Conservation (phyloP, 2,113 vertebrate genomes). For the Perca fluviatilis region DNA sequence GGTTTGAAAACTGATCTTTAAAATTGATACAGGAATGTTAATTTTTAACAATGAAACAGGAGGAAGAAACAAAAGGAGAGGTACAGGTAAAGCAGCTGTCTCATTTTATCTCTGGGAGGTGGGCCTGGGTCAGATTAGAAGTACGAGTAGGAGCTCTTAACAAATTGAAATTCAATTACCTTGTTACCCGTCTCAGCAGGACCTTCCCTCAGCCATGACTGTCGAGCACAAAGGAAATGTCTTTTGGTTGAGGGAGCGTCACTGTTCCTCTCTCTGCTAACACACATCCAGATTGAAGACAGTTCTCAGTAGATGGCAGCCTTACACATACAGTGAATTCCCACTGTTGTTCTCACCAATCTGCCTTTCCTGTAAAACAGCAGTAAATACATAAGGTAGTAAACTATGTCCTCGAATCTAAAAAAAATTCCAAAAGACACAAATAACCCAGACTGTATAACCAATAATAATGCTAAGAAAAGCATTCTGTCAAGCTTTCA, state of each 20-base stretch:
- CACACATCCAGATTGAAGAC: slow-evolving; percentile 28
- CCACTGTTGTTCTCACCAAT: neutral
- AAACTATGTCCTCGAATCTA: neutral
- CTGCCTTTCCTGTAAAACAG: slow-evolving; percentile 9
- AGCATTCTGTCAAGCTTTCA: neutral
- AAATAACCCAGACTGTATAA: neutral
- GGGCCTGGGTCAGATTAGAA: slow-evolving; percentile 24
- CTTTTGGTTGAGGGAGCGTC: slow-evolving; percentile 16
- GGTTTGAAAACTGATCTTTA: neutral
- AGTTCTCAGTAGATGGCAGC: slow-evolving; percentile 77
- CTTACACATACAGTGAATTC: slow-evolving; percentile 54
- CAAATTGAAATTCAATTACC: slow-evolving; percentile 57
- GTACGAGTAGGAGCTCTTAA: slow-evolving; percentile 32
- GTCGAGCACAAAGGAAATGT: slow-evolving; percentile 20
- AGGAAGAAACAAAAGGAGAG: slow-evolving; percentile 1
- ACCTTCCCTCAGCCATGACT: slow-evolving; percentile 23
- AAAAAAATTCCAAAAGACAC: neutral
- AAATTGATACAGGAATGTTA: neutral
- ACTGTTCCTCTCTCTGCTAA: slow-evolving; percentile 34
- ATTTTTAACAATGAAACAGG: neutral
- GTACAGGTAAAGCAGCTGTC: slow-evolving; percentile 14
- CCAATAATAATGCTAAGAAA: neutral
- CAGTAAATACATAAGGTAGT: neutral
- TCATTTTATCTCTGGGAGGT: neutral
- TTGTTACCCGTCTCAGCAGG: slow-evolving; percentile 56